Base-by-base conservation (phyloP, 2,797 vertebrate species). In the Steatocranus sp. region DNA sequence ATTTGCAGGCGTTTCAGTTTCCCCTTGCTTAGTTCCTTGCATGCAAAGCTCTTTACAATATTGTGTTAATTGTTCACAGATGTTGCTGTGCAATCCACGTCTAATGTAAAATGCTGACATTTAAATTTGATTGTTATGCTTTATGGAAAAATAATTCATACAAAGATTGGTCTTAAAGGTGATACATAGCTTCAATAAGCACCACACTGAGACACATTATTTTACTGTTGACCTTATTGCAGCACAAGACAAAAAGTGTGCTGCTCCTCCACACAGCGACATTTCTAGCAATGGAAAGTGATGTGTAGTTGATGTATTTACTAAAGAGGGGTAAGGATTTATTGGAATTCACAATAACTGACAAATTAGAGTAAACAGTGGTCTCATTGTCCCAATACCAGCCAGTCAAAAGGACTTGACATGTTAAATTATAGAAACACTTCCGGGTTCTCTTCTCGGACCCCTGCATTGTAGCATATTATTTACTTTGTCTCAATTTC, bases 31-130 rank as follows among this genome's bases (percentile, higher is more conserved):
- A 79, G 58, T 53, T 58, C 51, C 41, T 80, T 87, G 92, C 91
- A 89, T 93, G 90, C 80, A 79, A 50, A 78, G 79, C 80, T 56
- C 32, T 81, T 84, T 23, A 43, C 2, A 83, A 5, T 18, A 77
- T 75, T 76, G 77, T 83, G 50, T 68, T 76, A 75, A 46, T 81
- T 81, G 34, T 83, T 81, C 18, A 43, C 30, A 54, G 18, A 86
- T 83, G 73, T 78, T 27, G 34, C 58, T 77, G 61, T 83, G 25
- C 58, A 41, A 34, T 83, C 83, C 23, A 56, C 81, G 54, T 66
- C 20, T 1, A 63, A 20, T 82, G 43, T 76, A 61, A 76, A 23
- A 25, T 79, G 23, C 81, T 70, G 7, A 63, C 75, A 53, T 23
- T 76, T 30, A 0, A 2, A 30, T 54, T 30, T 48, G 10, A 27